These are phyloP conservation scores for Metellina segmentata DNA, from an alignment of 2,888 invertebrate genomes.

Conservation along the genomic window DNA sequence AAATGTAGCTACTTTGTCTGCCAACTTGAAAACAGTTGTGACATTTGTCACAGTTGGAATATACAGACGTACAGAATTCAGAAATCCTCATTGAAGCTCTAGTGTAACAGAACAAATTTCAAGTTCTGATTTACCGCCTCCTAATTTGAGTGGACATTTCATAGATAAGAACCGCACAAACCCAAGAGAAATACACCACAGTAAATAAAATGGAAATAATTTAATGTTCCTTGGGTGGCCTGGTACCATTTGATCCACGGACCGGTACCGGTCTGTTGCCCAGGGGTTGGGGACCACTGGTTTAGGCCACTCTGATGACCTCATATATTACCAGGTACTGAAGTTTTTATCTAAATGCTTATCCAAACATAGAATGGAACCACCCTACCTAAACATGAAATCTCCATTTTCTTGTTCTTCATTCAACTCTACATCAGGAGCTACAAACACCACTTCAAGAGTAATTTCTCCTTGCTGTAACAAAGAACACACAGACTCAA, in stretches of 20 bases:
- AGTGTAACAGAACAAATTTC: background rate
- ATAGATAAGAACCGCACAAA: too few relatives aligned
- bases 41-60: too few relatives aligned
- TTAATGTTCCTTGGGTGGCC: too few relatives aligned
- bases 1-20: too few relatives aligned
- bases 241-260: too few relatives aligned
- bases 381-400: constrained; percentile 60
- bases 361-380: background rate
- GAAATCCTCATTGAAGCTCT: background rate
- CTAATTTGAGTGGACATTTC: too few relatives aligned
- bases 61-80: background rate
- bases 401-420: constrained; percentile 63
- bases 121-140: background rate
- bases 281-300: too few relatives aligned
- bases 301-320: too few relatives aligned
- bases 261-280: too few relatives aligned
- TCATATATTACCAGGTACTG: background rate
- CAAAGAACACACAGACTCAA: background rate
- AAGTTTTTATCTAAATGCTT: background rate
- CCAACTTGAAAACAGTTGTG: too few relatives aligned
- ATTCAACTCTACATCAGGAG: constrained; percentile 75
- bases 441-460: constrained; percentile 76
- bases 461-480: constrained; percentile 73
- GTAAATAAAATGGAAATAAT: too few relatives aligned
- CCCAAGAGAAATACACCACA: too few relatives aligned